These are phyloP conservation scores for Gerris buenoi DNA, from an alignment of 1,140 invertebrate species.

Conservation along the genomic window DNA sequence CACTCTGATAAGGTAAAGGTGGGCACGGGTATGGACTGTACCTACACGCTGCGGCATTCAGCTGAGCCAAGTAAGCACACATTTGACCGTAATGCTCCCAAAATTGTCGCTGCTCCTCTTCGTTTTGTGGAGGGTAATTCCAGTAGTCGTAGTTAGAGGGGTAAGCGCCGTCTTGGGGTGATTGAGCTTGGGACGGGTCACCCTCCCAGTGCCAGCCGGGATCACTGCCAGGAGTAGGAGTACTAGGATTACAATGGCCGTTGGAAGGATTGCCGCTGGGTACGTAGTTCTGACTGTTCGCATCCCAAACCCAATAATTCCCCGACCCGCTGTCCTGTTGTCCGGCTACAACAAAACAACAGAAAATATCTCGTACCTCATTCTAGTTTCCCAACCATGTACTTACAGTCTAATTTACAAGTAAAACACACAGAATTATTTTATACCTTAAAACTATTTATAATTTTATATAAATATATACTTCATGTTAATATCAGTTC, in stretches of 20 bases:
- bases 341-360: constrained; percentile 21
- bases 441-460: no score
- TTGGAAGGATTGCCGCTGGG: not conserved
- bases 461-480: no score
- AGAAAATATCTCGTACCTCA: constrained; percentile 4
- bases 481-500: no score
- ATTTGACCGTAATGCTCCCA: constrained; percentile 26
- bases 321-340: constrained; percentile 17
- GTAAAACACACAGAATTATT: no score
- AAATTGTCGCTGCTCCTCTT: constrained; percentile 21
- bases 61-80: constrained; percentile 27
- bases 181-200: not conserved
- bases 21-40: constrained; percentile 22
- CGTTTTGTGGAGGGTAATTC: constrained; percentile 23
- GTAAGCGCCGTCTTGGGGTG: no score
- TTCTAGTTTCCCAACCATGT: not conserved
- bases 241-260: constrained; percentile 25
- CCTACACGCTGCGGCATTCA: constrained; percentile 21
- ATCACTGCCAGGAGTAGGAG: constrained; percentile 11
- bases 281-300: constrained; percentile 12
- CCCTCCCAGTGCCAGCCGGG: not conserved
- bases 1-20: constrained; percentile 21
- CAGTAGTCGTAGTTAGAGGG: constrained; percentile 20
- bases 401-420: not conserved
- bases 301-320: constrained; percentile 26